Percentiles rank a stretch among this genome's conserved stretches.
phyloP scores from a whole-genome alignment of 2,113 vertebrate genomes.

The Potamarius usumacintae region DNA sequence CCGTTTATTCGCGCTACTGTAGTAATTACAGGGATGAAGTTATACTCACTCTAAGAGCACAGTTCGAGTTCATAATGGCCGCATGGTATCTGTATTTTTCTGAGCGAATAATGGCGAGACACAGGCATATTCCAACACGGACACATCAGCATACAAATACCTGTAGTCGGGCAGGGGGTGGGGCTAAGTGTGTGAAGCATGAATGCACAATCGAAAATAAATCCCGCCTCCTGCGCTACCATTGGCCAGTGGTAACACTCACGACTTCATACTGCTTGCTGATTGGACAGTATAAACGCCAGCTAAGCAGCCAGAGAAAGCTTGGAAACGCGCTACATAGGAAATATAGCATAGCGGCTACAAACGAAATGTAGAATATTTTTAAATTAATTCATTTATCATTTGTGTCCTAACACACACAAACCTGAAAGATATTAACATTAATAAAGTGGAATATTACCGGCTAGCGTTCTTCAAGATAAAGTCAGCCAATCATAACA shows the following conservation, averaged over 20 bases:
- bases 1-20: neutral
- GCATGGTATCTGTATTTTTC: neutral
- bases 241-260: neutral
- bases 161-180: slow-evolving; percentile 16
- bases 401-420: neutral
- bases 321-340: neutral
- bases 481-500: neutral
- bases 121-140: neutral
- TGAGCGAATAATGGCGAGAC: neutral
- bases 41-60: slow-evolving; percentile 13
- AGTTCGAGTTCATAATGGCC: neutral
- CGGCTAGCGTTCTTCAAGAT: neutral
- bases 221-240: neutral
- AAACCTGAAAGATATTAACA: neutral
- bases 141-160: slow-evolving; percentile 40
- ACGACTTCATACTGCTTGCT: neutral
- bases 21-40: neutral
- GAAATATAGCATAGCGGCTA: neutral
- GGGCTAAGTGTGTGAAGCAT: neutral
- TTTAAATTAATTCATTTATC: neutral
- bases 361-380: neutral
- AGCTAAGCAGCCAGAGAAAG: neutral
- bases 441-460: neutral
- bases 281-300: neutral
- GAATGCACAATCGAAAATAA: neutral